phyloP scores from a whole-genome alignment of 2,113 vertebrate genomes.

The Amia ocellicauda region DNA sequence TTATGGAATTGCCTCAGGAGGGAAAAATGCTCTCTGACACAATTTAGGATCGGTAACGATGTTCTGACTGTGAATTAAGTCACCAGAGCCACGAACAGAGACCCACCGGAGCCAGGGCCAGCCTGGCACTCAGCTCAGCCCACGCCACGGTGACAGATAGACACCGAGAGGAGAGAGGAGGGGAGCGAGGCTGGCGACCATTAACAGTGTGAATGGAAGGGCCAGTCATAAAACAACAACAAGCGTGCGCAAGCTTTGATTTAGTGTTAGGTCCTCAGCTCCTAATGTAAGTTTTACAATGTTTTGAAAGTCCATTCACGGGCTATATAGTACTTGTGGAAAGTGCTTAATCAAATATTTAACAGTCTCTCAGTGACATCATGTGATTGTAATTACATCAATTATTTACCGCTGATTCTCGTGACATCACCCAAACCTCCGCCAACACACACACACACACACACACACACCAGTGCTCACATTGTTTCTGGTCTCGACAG shows the following conservation, averaged over 20 bases:
- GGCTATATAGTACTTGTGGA: constrained; percentile 30
- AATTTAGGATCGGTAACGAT: background rate
- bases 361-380: constrained; percentile 47
- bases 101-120: background rate
- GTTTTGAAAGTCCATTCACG: constrained; percentile 28
- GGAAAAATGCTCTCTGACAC: background rate
- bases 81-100: background rate
- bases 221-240: background rate
- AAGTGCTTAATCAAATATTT: constrained; percentile 48
- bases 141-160: background rate
- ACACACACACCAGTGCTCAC: no score
- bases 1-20: background rate
- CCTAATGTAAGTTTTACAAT: constrained; percentile 40
- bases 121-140: background rate
- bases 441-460: no score
- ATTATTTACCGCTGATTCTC: constrained; percentile 33
- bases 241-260: constrained; percentile 20
- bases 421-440: constrained; percentile 34
- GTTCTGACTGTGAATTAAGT: background rate
- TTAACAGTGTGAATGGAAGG: background rate
- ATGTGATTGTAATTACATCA: constrained; percentile 43
- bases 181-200: background rate
- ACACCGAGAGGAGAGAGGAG: background rate
- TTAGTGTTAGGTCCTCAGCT: constrained; percentile 31
- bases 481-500: no score